Percentiles rank a stretch among this genome's conserved stretches.
Evolutionary conservation across 2,113 vertebrate genomes (phyloP).

Genomic region (Oncorhynchus masou): DNA sequence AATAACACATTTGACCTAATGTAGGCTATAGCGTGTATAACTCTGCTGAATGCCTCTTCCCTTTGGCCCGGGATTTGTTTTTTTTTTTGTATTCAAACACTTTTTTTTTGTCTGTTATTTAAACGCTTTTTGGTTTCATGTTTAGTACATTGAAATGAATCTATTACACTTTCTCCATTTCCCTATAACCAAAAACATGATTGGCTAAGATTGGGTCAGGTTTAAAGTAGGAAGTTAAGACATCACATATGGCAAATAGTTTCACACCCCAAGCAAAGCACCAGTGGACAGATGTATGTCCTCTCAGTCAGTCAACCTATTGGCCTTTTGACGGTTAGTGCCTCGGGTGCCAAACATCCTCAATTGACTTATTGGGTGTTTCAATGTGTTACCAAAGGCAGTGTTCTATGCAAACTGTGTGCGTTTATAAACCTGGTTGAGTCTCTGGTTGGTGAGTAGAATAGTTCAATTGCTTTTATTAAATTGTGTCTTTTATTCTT

Average conservation of each 20-base stretch:
- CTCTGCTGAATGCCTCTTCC: too few relatives aligned
- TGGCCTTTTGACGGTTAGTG: background rate
- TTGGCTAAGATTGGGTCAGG: background rate
- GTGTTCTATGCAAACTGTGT: background rate
- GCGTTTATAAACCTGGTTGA: background rate
- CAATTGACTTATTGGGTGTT: background rate
- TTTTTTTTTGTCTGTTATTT: too few relatives aligned
- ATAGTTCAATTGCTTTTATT: background rate
- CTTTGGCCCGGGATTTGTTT: too few relatives aligned
- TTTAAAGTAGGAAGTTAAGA: background rate
- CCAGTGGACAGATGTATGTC: background rate
- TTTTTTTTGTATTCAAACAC: too few relatives aligned
- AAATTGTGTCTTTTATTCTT: background rate
- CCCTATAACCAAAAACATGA: background rate
- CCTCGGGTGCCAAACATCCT: background rate
- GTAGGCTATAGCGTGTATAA: too few relatives aligned
- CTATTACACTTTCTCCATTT: background rate
- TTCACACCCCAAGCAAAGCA: background rate
- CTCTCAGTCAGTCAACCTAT: background rate
- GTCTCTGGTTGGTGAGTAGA: background rate
- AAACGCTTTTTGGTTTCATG: too few relatives aligned
- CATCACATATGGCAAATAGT: background rate
- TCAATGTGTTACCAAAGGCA: background rate
- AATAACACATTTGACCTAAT: too few relatives aligned
- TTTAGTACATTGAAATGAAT: too few relatives aligned